Evolutionary conservation across 1,140 invertebrate genomes (phyloP).

Genomic region (Caenorhabditis elegans): DNA sequence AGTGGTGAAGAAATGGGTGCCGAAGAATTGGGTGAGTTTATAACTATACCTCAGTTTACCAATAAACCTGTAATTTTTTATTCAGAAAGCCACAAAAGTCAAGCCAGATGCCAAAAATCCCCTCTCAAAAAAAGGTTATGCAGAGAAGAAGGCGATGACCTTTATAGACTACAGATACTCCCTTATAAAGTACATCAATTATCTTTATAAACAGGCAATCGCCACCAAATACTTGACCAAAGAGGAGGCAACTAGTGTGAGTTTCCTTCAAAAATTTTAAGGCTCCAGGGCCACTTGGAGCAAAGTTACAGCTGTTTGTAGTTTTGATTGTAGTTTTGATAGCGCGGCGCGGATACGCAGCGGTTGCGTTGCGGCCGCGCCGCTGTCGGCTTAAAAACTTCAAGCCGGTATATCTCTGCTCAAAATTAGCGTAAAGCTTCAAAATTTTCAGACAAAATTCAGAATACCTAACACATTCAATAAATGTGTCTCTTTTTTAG

Average conservation of each 20-base stretch:
- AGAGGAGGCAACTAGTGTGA: not conserved
- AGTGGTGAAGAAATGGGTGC: not conserved
- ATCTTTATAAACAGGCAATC: not conserved
- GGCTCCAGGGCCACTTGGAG: not conserved
- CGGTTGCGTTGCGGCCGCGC: too few species aligned
- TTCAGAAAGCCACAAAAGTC: not conserved
- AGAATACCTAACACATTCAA: not conserved
- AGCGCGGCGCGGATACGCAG: not conserved
- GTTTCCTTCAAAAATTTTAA: not conserved
- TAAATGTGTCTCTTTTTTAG: not conserved
- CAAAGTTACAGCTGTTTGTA: not conserved
- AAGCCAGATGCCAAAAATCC: not conserved
- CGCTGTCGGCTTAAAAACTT: too few species aligned
- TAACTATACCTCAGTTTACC: too few species aligned
- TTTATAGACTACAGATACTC: constrained; percentile 9
- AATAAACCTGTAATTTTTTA: too few species aligned
- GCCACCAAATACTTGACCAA: not conserved
- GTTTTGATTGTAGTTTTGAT: not conserved
- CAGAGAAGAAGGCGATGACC: not conserved
- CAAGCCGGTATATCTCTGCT: too few species aligned
- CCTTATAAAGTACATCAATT: not conserved
- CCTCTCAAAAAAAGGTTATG: not conserved
- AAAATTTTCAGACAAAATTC: not conserved
- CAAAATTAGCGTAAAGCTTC: not conserved
- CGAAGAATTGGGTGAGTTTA: not conserved